A percentile compares a stretch with the other conserved stretches of the same genome.
phyloP scores from a whole-genome alignment of 2,113 vertebrate genomes.

The Varanus komodoensis region DNA sequence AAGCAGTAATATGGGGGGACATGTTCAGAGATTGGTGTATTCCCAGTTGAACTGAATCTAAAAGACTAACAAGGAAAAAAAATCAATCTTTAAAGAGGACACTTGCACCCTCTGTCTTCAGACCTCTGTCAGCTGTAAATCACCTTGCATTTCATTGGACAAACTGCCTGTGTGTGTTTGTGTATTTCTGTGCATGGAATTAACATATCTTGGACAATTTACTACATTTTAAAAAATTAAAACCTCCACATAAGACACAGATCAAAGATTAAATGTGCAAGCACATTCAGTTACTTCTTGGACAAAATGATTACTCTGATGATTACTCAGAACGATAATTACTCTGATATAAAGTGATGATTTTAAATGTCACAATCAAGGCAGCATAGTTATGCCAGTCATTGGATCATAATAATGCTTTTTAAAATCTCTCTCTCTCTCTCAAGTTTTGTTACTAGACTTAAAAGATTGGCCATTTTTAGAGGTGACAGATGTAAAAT shows the following conservation, averaged over 20 bases:
- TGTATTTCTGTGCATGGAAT: not conserved
- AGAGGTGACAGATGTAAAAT: conserved; percentile 51
- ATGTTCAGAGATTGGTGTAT: conserved; percentile 57
- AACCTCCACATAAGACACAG: rapidly evolving
- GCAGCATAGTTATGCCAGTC: conserved; percentile 25
- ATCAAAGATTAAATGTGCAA: not conserved
- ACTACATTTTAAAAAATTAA: conserved; percentile 10
- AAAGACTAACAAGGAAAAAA: conserved; percentile 63
- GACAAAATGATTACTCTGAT: not conserved
- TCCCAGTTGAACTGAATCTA: conserved; percentile 61
- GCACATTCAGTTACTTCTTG: not conserved
- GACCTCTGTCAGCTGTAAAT: conserved; percentile 47
- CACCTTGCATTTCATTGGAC: conserved; percentile 28
- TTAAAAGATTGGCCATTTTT: conserved; percentile 52
- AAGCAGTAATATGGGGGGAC: conserved; percentile 57
- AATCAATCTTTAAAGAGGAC: conserved; percentile 56
- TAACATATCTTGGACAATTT: conserved; percentile 7
- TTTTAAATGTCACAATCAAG: not conserved
- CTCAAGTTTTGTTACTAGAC: conserved; percentile 41
- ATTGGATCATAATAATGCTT: conserved; percentile 27
- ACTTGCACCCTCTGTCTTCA: conserved; percentile 40
- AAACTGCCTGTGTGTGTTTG: conserved; percentile 13
- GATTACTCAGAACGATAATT: too few relatives aligned
- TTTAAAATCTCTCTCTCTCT: conserved; percentile 3
- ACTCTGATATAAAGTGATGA: not conserved